Percentiles rank a stretch among this genome's conserved stretches.
These are phyloP conservation scores for Clarias macrocephalus DNA, from an alignment of 2,113 vertebrate species.

Conservation along the genomic window DNA sequence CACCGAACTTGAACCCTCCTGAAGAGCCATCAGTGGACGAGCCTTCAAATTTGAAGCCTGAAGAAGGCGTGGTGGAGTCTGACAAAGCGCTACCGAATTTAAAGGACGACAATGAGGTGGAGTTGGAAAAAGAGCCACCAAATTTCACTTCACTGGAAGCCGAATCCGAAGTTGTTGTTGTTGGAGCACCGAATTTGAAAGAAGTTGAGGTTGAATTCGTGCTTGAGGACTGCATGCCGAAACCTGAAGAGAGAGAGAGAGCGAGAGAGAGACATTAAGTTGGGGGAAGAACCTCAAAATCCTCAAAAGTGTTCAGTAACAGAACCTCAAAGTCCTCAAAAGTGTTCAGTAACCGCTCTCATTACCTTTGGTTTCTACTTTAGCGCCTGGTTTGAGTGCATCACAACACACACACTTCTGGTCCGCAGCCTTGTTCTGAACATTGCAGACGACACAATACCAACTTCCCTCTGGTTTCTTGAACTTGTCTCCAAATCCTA, in stretches of 20 bases:
- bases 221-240: constrained; percentile 68
- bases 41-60: constrained; percentile 68
- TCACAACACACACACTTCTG: constrained; percentile 86
- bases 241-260: constrained; percentile 63
- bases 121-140: constrained; percentile 66
- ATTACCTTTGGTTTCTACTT: constrained; percentile 82
- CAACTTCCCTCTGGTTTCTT: constrained; percentile 88
- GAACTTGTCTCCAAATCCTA: constrained; percentile 87
- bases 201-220: constrained; percentile 69
- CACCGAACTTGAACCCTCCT: constrained; percentile 63
- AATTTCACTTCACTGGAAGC: constrained; percentile 77
- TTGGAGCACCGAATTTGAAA: constrained; percentile 81
- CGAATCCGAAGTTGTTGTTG: constrained; percentile 52
- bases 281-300: not conserved
- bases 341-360: not conserved
- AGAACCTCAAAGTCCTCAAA: not conserved
- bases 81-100: constrained; percentile 65
- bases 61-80: constrained; percentile 45
- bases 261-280: constrained; percentile 57
- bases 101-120: constrained; percentile 55
- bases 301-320: not conserved
- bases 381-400: constrained; percentile 81
- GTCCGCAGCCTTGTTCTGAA: constrained; percentile 85
- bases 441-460: constrained; percentile 85
- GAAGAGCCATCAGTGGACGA: constrained; percentile 57